phyloP scores from a whole-genome alignment of 1,140 invertebrate genomes.

The Magallana gigas region DNA sequence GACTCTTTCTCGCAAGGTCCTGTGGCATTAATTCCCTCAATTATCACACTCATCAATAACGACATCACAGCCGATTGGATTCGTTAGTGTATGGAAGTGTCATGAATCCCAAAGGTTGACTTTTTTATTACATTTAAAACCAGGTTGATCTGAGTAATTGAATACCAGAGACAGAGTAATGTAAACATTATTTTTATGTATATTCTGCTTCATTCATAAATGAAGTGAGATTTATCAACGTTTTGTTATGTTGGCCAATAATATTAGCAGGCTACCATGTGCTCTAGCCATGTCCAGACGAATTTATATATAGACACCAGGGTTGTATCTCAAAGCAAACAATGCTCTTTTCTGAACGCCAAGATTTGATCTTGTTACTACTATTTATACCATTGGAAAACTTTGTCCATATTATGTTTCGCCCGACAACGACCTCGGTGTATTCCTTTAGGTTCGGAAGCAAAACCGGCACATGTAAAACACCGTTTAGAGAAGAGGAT shows the following conservation, averaged over 20 bases:
- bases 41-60: neutral
- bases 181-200: no score
- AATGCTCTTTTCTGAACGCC: conserved; percentile 56
- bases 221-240: neutral
- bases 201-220: conserved; percentile 18
- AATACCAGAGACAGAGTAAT: neutral
- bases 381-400: conserved; percentile 30
- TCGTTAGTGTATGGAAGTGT: conserved; percentile 48
- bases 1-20: conserved; percentile 20
- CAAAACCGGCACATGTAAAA: no score
- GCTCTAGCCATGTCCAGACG: conserved; percentile 65
- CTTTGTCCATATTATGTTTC: conserved; percentile 8
- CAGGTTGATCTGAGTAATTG: neutral
- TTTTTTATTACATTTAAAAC: conserved; percentile 38
- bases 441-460: conserved; percentile 17
- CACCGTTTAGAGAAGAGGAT: no score
- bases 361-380: conserved; percentile 13
- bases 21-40: neutral
- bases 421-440: neutral
- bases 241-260: neutral
- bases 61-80: conserved; percentile 49
- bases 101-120: neutral
- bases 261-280: conserved; percentile 49
- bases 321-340: conserved; percentile 61
- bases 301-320: conserved; percentile 57